phyloP scores from a whole-genome alignment of 2,797 vertebrate species.

The Onychomys arenicola region DNA sequence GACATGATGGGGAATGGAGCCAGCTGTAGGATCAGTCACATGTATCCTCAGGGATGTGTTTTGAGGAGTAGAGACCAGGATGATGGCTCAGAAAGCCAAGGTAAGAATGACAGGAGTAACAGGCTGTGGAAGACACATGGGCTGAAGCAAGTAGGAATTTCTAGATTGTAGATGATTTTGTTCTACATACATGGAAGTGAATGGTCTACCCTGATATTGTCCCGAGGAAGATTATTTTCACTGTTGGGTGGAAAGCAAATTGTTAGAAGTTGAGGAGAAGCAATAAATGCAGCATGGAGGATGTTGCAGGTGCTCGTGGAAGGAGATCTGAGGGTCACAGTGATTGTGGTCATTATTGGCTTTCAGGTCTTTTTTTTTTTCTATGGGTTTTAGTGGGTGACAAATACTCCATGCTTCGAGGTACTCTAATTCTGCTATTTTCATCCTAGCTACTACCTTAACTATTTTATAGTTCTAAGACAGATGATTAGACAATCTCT shows the following conservation, averaged over 20 bases:
- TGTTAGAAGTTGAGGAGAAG: not conserved
- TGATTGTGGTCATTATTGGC: fast-evolving
- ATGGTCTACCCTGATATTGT: not conserved
- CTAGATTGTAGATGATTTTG: not conserved
- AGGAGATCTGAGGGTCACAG: not conserved
- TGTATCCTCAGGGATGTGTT: not conserved
- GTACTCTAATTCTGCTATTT: not conserved
- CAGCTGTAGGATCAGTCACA: not conserved
- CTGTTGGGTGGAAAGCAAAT: not conserved
- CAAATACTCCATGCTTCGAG: not conserved
- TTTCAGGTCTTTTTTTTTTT: not conserved
- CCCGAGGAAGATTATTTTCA: not conserved
- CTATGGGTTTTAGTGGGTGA: not conserved
- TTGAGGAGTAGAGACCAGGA: not conserved
- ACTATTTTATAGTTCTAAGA: constrained; percentile 37
- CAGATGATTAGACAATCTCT: not conserved
- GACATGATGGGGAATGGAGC: not conserved
- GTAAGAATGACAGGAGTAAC: not conserved
- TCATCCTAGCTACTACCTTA: not conserved
- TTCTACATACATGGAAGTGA: not conserved
- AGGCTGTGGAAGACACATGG: not conserved
- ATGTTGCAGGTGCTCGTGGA: not conserved
- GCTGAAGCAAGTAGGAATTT: not conserved
- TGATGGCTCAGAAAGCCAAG: not conserved
- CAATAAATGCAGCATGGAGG: not conserved